Base-by-base conservation (phyloP, 2,797 vertebrate species). In the Telmatherina bonti region DNA sequence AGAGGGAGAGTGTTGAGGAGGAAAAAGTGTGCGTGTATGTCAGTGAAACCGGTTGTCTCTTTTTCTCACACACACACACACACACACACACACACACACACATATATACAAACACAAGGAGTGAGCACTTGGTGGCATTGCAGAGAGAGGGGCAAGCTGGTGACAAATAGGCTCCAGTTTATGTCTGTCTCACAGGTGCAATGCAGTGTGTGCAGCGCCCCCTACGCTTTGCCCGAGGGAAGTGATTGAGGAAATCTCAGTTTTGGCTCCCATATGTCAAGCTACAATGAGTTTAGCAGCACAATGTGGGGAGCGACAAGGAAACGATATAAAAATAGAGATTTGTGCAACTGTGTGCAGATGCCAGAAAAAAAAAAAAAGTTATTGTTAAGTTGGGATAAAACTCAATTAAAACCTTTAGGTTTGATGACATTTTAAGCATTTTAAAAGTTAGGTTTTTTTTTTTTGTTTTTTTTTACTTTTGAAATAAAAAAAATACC, bases 111-210 rank as follows among this genome's bases (percentile, higher is more conserved):
- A 15, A 74, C n/a, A 78, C 6, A 91, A 68, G 70, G 77, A 93
- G 93, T 91, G 91, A 92, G 92, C 90, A 82, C 86, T 94, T 93
- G 88, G 86, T 93, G 92, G 93, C 93, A 93, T 88, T 91, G 90
- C 89, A 86, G 70, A 70, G 38, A 70, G 22, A 61, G 51, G 77
- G 75, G 83, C 63, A 75, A 62, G 66, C 74, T 76, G 64, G 78
- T 91, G 83, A 88, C 86, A 85, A 82, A 91, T 74, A 66, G 74
- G 73, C 77, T 76, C 74, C 89, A 91, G 69, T 83, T 68, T 85
- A 79, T 88, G 84, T 64, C 59, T 31, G 82, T 89, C 85, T 88
- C 67, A 68, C 86, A 92, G 93, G 91, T 85, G 89, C 69, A 93
- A 86, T 75, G 62, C 90, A 90, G 91, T 67, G 68, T 57, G 80